These are phyloP conservation scores for Halotydeus destructor DNA, from an alignment of 1,140 invertebrate genomes.

Conservation along the genomic window DNA sequence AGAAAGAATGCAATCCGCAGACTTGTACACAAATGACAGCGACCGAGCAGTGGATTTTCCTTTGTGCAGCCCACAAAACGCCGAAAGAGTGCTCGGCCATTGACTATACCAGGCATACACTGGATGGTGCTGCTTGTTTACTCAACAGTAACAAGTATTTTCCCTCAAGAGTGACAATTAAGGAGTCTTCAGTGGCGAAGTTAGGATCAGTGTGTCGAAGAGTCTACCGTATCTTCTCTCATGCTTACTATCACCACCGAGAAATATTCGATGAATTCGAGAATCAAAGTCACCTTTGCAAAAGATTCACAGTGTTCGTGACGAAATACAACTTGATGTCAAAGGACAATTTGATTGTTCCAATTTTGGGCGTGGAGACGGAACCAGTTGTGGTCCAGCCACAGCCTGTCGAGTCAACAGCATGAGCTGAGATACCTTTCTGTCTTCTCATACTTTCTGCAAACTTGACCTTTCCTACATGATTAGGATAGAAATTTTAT, in stretches of 20 bases:
- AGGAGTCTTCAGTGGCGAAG: constrained; percentile 94
- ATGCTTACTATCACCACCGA: constrained; percentile 96
- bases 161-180: constrained; percentile 96
- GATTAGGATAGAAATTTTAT: too few species aligned
- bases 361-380: constrained; percentile 45
- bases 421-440: too few species aligned
- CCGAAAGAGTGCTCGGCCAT: constrained; percentile 99
- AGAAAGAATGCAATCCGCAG: constrained; percentile 76
- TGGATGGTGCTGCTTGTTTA: constrained; percentile 93
- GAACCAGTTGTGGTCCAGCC: too few species aligned
- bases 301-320: constrained; percentile 90
- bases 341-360: constrained; percentile 93
- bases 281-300: constrained; percentile 80
- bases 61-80: constrained; percentile 98
- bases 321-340: constrained; percentile 84
- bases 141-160: constrained; percentile 99
- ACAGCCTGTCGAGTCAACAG: too few species aligned
- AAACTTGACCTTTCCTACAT: too few species aligned
- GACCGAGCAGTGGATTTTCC: constrained; percentile 98
- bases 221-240: constrained; percentile 98
- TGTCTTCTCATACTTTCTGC: too few species aligned
- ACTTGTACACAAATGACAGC: constrained; percentile 99
- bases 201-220: constrained; percentile 91
- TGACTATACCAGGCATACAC: constrained; percentile 96
- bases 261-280: constrained; percentile 96